These are phyloP conservation scores for Tuberolachnus salignus DNA, from an alignment of 2,888 invertebrate genomes.

Conservation along the genomic window DNA sequence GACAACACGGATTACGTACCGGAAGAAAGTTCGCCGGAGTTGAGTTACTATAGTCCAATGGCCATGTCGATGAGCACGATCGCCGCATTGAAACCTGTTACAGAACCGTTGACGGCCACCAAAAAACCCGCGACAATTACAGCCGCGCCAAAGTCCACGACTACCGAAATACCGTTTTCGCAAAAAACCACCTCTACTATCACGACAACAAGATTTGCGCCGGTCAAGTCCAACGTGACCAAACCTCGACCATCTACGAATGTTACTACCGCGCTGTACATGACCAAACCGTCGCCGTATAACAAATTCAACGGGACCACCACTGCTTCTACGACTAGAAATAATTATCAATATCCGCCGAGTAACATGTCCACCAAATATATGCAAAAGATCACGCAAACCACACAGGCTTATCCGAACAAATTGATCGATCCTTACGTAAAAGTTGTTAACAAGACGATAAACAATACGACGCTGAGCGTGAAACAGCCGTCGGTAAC, in stretches of 20 bases:
- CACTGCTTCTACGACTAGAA: constrained; percentile 12
- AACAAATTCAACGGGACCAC: constrained; percentile 11
- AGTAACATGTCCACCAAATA: constrained; percentile 51
- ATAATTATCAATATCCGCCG: constrained; percentile 44
- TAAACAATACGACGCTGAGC: background rate
- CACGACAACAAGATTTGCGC: constrained; percentile 1
- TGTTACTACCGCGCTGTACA: constrained; percentile 2
- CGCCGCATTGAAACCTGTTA: constrained; percentile 24
- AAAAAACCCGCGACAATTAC: constrained; percentile 37
- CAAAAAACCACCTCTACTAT: constrained; percentile 16
- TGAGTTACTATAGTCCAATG: constrained; percentile 40
- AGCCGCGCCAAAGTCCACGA: background rate
- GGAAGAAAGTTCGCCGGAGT: constrained; percentile 52
- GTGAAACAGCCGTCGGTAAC: background rate
- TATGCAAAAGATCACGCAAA: constrained; percentile 43
- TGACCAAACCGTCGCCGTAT: constrained; percentile 11
- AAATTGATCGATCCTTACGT: constrained; percentile 22
- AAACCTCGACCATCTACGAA: constrained; percentile 7
- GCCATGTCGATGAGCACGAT: constrained; percentile 2
- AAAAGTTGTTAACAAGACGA: constrained; percentile 22
- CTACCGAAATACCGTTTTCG: constrained; percentile 12
- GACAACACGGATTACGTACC: constrained; percentile 46
- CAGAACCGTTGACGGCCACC: constrained; percentile 30
- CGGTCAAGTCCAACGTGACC: constrained; percentile 25
- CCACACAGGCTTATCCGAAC: constrained; percentile 44